phyloP scores from a whole-genome alignment of 2,113 vertebrate species.

The Perca fluviatilis region DNA sequence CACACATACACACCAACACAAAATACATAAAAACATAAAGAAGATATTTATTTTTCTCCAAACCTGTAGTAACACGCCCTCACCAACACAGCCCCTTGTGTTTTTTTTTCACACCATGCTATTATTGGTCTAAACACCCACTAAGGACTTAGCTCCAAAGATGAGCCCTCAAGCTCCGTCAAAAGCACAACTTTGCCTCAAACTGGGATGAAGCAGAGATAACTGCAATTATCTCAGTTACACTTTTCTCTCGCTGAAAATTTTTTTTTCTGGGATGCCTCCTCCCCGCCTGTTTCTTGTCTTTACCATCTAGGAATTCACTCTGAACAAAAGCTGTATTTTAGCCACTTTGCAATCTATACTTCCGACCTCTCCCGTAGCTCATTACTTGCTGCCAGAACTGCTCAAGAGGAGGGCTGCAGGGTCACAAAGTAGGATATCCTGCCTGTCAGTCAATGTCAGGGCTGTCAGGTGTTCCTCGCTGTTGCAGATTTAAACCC shows the following conservation, averaged over 20 bases:
- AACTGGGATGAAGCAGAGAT: conserved; percentile 35
- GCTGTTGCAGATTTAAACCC: conserved; percentile 46
- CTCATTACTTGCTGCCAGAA: conserved; percentile 68
- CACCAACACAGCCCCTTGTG: not conserved
- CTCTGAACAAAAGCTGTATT: conserved; percentile 44
- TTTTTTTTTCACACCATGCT: conserved; percentile 1
- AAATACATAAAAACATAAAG: too few relatives aligned
- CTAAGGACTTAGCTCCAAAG: conserved; percentile 1
- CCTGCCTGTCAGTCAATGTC: conserved; percentile 80
- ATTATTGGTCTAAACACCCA: conserved; percentile 31
- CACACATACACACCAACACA: too few relatives aligned
- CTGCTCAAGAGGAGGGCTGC: conserved; percentile 56
- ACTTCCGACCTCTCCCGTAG: conserved; percentile 58
- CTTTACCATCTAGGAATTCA: conserved; percentile 55
- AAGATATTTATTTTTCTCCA: not conserved
- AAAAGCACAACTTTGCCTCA: conserved; percentile 32
- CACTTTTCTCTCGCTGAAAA: conserved; percentile 12
- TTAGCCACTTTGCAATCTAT: conserved; percentile 56
- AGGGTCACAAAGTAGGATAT: conserved; percentile 78
- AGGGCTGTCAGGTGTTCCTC: conserved; percentile 70
- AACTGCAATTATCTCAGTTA: conserved; percentile 47
- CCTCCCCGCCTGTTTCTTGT: conserved; percentile 43
- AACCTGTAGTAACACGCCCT: conserved; percentile 9
- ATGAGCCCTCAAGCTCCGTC: conserved; percentile 40
- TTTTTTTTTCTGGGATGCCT: not conserved